These are phyloP conservation scores for Tachystola acroxantha DNA, from an alignment of 2,888 invertebrate species.

Conservation along the genomic window DNA sequence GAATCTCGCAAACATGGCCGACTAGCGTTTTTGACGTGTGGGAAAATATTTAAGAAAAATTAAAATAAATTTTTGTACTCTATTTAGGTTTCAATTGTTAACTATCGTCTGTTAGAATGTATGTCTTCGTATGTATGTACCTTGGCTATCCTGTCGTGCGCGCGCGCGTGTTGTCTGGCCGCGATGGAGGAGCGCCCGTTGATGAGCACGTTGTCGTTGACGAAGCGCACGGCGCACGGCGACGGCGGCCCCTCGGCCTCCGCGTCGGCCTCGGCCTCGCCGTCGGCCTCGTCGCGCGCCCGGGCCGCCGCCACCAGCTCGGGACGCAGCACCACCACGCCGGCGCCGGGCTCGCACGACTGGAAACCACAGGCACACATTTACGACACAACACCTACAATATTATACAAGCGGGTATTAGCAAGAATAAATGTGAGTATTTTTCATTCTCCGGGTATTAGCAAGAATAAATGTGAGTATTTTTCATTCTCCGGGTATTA, in stretches of 20 bases:
- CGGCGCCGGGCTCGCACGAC: conserved; percentile 67
- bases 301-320: conserved; percentile 25
- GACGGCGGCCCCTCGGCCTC: conserved; percentile 81
- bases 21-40: no score
- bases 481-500: no score
- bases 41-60: no score
- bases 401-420: no score
- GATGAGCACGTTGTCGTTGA: conserved; percentile 93
- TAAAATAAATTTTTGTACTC: no score
- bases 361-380: conserved; percentile 24
- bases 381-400: no score
- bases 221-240: conserved; percentile 89
- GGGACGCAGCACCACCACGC: conserved; percentile 64
- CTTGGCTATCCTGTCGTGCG: conserved; percentile 71
- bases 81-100: no score
- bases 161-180: conserved; percentile 56
- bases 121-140: conserved; percentile 38
- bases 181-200: conserved; percentile 91
- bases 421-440: no score
- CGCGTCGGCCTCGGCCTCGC: conserved; percentile 24
- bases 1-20: no score
- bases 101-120: no score
- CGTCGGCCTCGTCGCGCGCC: conserved; percentile 55
- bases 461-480: no score
- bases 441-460: no score